phyloP scores from a whole-genome alignment of 1,140 invertebrate genomes.

The Ceratina australensis region DNA sequence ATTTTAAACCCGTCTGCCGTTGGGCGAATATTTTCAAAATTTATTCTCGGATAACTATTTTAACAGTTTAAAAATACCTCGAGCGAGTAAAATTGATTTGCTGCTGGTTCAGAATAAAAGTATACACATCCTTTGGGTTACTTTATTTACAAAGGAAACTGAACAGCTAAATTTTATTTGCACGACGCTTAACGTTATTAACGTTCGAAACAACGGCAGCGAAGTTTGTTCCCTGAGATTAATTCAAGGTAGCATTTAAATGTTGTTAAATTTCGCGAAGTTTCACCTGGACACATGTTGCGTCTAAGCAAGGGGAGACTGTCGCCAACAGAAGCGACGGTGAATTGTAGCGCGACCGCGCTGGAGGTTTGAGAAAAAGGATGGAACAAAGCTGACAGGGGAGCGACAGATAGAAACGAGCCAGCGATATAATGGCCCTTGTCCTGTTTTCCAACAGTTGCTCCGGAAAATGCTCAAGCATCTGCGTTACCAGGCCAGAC shows the following conservation, averaged over 20 bases:
- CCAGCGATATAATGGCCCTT: slow-evolving; percentile 23
- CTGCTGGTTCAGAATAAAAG: too few relatives aligned
- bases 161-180: background rate
- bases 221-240: too few relatives aligned
- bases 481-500: slow-evolving; percentile 12
- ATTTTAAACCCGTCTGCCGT: background rate
- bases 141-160: too few relatives aligned
- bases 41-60: background rate
- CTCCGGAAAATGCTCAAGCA: slow-evolving; percentile 30
- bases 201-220: too few relatives aligned
- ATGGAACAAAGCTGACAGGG: slow-evolving; percentile 27
- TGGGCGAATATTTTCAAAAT: background rate
- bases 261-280: background rate
- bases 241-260: background rate
- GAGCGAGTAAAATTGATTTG: too few relatives aligned
- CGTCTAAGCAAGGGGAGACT: background rate
- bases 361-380: slow-evolving; percentile 13
- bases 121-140: too few relatives aligned
- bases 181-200: too few relatives aligned
- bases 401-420: slow-evolving; percentile 24
- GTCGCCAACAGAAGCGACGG: slow-evolving; percentile 35
- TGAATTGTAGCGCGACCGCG: slow-evolving; percentile 5
- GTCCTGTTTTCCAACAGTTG: slow-evolving; percentile 38
- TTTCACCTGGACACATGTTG: background rate
- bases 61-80: too few relatives aligned